Evolutionary conservation across 2,797 vertebrate genomes (phyloP).

Genomic region (Falco cherrug): DNA sequence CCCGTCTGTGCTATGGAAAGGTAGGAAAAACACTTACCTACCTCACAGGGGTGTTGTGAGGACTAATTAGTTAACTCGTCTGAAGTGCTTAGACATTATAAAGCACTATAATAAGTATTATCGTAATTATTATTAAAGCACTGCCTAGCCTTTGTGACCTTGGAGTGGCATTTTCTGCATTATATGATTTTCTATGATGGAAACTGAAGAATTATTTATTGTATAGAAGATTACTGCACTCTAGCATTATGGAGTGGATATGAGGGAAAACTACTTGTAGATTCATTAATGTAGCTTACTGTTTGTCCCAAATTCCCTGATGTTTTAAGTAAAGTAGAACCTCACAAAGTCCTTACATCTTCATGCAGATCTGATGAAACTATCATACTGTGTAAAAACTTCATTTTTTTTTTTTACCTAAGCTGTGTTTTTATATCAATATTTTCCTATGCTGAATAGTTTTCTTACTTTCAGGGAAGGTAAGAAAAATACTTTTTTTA

Average conservation of each 20-base stretch:
- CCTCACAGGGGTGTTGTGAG: conserved; percentile 14
- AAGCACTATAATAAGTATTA: conserved; percentile 67
- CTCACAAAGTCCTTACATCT: conserved; percentile 75
- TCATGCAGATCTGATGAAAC: conserved; percentile 83
- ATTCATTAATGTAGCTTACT: conserved; percentile 69
- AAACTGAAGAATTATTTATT: conserved; percentile 79
- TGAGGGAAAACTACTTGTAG: conserved; percentile 66
- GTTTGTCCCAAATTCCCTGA: conserved; percentile 64
- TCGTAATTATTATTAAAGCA: conserved; percentile 49
- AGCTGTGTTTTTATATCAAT: conserved; percentile 95
- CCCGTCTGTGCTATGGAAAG: background rate
- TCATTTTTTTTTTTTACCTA: conserved; percentile 84
- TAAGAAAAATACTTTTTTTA: conserved; percentile 98
- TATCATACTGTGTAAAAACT: conserved; percentile 92
- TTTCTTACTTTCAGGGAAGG: conserved; percentile 99
- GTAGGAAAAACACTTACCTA: background rate
- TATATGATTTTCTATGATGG: conserved; percentile 53
- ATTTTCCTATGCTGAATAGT: conserved; percentile 97
- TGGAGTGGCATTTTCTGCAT: conserved; percentile 49
- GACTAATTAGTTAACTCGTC: background rate
- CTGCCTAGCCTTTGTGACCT: conserved; percentile 61
- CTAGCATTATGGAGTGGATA: conserved; percentile 63
- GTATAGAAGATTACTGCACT: conserved; percentile 72
- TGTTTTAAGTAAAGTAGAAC: conserved; percentile 58
- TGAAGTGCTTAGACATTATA: conserved; percentile 48